Base-by-base conservation (phyloP, 2,797 vertebrate species). In the Adrianichthys oophorus region DNA sequence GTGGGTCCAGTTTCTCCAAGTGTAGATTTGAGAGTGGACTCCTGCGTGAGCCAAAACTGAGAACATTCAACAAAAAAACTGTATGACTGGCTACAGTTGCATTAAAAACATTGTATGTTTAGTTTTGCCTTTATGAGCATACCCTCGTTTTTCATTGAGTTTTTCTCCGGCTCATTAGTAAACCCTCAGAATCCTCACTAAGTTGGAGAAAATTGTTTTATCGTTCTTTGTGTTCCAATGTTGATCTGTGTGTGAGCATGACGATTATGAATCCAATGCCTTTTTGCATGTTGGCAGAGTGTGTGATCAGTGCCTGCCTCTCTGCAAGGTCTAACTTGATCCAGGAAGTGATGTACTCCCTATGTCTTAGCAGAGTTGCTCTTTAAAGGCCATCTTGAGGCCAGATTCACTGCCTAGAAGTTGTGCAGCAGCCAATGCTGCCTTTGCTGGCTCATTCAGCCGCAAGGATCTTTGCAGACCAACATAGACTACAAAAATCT, bases 1-100 rank as follows among this genome's bases (percentile, higher is more conserved):
- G 67, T 41, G 45, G 71, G 79, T 76, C 83, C 72, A 52, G 65
- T 65, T 65, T 78, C 56, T 56, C n/a, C 64, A 60, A 56, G 54
- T 67, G 54, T 48, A 85, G 86, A 90, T 88, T 87, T 89, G 78
- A 90, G 83, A 90, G 79, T 62, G 73, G 79, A 79, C 78, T 68
- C 51, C 41, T 64, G 47, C 21, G 56, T 72, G 81, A 83, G 70
- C 76, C 62, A 68, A 84, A 70, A 80, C 77, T 59, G 19, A 73
- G 72, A 74, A 40, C 48, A 68, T 59, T 66, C 70, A 68, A 66
- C 41, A 52, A 62, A 63, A 72, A 62, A 79, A 55, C 55, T 41
- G 41, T 64, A 52, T 52, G 32, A 24, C 62, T 45, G 73, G 75
- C 70, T 69, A 70, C 59, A 85, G 80, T 84, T 85, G 10, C 32